These are phyloP conservation scores for Clarias pachynema DNA, from an alignment of 2,797 vertebrate genomes.

Conservation along the genomic window DNA sequence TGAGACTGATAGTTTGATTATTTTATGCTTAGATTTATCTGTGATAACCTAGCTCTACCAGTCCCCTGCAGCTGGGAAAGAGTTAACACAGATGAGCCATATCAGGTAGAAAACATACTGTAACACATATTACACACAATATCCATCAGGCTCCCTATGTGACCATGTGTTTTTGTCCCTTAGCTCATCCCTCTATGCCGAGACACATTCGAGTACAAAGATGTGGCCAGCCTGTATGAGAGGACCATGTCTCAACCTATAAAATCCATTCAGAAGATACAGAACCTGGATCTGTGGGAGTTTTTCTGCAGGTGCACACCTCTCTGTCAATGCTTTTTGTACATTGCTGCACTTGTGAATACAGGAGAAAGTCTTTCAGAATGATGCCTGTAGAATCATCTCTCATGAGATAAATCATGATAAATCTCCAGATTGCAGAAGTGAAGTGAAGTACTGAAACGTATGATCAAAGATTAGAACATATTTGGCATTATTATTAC, in stretches of 20 bases:
- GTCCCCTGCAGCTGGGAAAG: conserved; percentile 95
- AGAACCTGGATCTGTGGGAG: conserved; percentile 97
- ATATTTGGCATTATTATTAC: too few species aligned
- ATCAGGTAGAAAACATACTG: conserved; percentile 79
- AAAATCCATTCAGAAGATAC: conserved; percentile 92
- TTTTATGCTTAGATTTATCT: conserved; percentile 84
- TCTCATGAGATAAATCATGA: neutral
- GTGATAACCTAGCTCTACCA: conserved; percentile 92
- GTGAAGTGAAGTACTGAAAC: neutral
- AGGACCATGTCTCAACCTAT: conserved; percentile 91
- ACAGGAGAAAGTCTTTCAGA: neutral
- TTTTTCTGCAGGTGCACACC: conserved; percentile 92
- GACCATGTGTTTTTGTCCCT: conserved; percentile 16
- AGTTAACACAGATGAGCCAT: conserved; percentile 89
- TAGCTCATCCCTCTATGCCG: conserved; percentile 89
- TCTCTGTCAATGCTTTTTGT: neutral
- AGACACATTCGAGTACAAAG: conserved; percentile 93
- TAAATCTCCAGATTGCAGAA: neutral
- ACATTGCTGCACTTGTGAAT: conserved; percentile 4
- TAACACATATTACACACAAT: neutral
- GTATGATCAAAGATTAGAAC: neutral
- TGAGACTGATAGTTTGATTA: neutral
- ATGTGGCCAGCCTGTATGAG: conserved; percentile 89
- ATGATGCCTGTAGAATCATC: neutral
- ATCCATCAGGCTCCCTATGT: neutral